Conservation (phyloP, 2,797 vertebrate genomes). For the Mallotus villosus region DNA sequence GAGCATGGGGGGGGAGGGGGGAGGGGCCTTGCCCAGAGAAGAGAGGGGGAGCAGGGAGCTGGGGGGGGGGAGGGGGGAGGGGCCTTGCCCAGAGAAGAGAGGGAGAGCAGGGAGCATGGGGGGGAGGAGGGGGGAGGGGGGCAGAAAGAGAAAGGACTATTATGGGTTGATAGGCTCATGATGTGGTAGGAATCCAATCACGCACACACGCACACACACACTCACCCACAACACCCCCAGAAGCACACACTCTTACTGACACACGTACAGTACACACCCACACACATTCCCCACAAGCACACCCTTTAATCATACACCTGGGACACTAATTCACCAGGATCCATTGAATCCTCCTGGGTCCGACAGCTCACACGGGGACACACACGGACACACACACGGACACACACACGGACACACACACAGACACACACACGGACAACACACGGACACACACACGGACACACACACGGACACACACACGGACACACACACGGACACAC, state of each 20-base stretch:
- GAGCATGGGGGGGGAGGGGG: not conserved
- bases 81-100: not conserved
- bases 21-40: conserved; percentile 4
- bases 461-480: too few relatives aligned
- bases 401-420: too few relatives aligned
- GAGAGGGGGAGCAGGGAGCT: conserved; percentile 12
- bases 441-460: too few relatives aligned
- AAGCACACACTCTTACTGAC: not conserved
- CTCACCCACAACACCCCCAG: conserved; percentile 11
- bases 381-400: too few relatives aligned
- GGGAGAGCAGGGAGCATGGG: not conserved
- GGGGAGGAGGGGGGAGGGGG: too few relatives aligned
- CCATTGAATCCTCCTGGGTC: not conserved
- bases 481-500: too few relatives aligned
- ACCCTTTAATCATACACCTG: not conserved
- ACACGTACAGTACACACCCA: conserved; percentile 8
- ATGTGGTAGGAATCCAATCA: not conserved
- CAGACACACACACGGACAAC: too few relatives aligned
- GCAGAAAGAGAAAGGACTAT: not conserved
- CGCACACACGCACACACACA: conserved; percentile 26
- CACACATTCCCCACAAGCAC: conserved; percentile 1
- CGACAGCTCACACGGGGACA: not conserved
- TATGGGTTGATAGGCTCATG: not conserved
- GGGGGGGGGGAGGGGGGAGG: too few relatives aligned
- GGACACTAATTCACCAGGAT: conserved; percentile 8